phyloP scores from a whole-genome alignment of 2,888 invertebrate genomes.

The Cyrtodaria siliqua region DNA sequence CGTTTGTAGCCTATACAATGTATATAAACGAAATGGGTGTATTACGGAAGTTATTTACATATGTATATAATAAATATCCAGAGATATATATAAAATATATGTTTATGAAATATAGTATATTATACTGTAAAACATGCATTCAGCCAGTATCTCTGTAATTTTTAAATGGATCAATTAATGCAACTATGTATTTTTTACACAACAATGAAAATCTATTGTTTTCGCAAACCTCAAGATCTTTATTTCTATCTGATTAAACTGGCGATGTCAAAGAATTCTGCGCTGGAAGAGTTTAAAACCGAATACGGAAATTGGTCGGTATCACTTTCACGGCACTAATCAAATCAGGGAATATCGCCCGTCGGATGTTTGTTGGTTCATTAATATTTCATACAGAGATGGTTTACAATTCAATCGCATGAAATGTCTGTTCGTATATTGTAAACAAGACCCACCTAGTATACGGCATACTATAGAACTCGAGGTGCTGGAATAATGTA shows the following conservation, averaged over 20 bases:
- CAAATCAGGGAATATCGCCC: conserved; percentile 34
- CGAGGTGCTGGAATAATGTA: no score
- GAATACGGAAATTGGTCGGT: conserved; percentile 35
- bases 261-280: conserved; percentile 15
- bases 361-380: conserved; percentile 13
- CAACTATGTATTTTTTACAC: background rate
- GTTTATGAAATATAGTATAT: no score
- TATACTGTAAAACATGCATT: background rate
- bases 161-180: background rate
- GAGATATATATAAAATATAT: no score
- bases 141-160: background rate
- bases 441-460: no score
- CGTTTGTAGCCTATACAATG: no score
- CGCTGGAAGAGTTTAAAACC: conserved; percentile 35
- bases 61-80: no score
- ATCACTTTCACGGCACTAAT: conserved; percentile 45
- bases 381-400: conserved; percentile 33
- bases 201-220: background rate
- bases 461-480: no score
- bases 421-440: no score
- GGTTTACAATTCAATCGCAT: conserved; percentile 28
- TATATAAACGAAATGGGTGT: no score
- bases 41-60: no score
- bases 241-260: background rate
- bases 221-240: background rate